phyloP scores from a whole-genome alignment of 2,113 vertebrate species.

The Platichthys flesus region DNA sequence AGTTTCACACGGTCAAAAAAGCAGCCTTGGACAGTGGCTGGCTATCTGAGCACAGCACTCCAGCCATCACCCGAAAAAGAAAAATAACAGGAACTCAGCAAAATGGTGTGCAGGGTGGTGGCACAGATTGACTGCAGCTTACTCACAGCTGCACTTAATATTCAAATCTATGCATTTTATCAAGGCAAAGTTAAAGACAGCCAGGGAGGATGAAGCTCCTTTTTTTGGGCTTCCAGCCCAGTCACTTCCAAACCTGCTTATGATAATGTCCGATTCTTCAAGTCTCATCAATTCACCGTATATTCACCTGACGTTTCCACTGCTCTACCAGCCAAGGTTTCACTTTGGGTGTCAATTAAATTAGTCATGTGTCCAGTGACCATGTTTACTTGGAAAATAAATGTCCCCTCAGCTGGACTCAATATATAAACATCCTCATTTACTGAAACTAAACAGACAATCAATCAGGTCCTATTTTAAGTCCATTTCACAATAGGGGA shows the following conservation, averaged over 20 bases:
- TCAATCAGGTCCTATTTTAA: slow-evolving; percentile 44
- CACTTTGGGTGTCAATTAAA: slow-evolving; percentile 2
- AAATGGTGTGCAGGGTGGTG: slow-evolving; percentile 6
- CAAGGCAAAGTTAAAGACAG: slow-evolving; percentile 27
- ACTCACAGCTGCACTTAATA: slow-evolving; percentile 32
- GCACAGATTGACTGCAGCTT: slow-evolving; percentile 38
- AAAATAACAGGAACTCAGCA: slow-evolving; percentile 67
- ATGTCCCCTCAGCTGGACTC: slow-evolving; percentile 24
- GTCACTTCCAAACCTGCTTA: slow-evolving; percentile 11
- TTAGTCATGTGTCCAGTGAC: slow-evolving; percentile 24
- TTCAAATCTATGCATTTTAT: slow-evolving; percentile 10
- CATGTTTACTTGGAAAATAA: slow-evolving; percentile 28
- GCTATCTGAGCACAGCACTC: slow-evolving; percentile 58
- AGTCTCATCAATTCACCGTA: not conserved
- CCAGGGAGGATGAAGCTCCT: slow-evolving; percentile 5
- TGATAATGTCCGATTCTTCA: slow-evolving; percentile 5
- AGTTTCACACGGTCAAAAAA: slow-evolving; percentile 81
- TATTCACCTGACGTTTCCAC: not conserved
- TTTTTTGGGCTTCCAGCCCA: slow-evolving; percentile 8
- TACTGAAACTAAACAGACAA: slow-evolving; percentile 44
- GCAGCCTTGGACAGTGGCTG: slow-evolving; percentile 67
- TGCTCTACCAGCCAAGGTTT: not conserved
- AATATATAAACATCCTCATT: slow-evolving; percentile 53
- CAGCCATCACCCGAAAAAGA: slow-evolving; percentile 31
- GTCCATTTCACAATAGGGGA: slow-evolving; percentile 22